Conservation (phyloP, 2,797 vertebrate species). For the Amazonetta brasiliensis region DNA sequence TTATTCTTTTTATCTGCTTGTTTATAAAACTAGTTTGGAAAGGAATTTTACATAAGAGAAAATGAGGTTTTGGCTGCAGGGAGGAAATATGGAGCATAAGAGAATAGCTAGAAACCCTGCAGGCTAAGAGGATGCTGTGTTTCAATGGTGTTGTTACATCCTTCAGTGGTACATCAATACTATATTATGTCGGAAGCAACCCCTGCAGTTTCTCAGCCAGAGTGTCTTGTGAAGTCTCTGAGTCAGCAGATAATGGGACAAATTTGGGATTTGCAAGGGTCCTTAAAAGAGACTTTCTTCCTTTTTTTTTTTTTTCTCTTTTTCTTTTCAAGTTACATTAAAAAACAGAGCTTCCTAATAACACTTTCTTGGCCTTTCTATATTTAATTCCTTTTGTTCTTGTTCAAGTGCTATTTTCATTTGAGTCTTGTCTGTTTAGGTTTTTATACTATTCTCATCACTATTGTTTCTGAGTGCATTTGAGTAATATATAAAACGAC, state of each 20-base stretch:
- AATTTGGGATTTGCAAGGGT: constrained; percentile 23
- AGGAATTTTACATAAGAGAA: constrained; percentile 22
- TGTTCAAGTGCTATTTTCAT: neutral
- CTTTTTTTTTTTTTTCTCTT: neutral
- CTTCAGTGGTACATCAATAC: constrained; percentile 46
- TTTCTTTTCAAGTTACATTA: neutral
- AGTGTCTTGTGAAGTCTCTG: constrained; percentile 52
- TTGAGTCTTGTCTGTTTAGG: neutral
- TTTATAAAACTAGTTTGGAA: constrained; percentile 23
- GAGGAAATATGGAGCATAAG: constrained; percentile 12
- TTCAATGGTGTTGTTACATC: constrained; percentile 33
- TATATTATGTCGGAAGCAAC: constrained; percentile 40
- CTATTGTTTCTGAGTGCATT: constrained; percentile 34
- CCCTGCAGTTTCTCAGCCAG: constrained; percentile 50
- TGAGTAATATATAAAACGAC: constrained; percentile 14
- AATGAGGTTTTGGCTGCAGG: constrained; percentile 6
- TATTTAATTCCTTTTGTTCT: constrained; percentile 34
- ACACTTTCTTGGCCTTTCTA: neutral
- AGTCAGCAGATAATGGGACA: constrained; percentile 63
- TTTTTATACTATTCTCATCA: neutral
- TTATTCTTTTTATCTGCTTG: constrained; percentile 52
- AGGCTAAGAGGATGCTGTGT: constrained; percentile 36
- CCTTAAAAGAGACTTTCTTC: constrained; percentile 21
- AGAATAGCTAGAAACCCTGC: constrained; percentile 51
- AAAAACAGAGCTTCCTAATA: constrained; percentile 23